Base-by-base conservation (phyloP, 2,113 vertebrate species). In the Tychaedon coryphoeus region DNA sequence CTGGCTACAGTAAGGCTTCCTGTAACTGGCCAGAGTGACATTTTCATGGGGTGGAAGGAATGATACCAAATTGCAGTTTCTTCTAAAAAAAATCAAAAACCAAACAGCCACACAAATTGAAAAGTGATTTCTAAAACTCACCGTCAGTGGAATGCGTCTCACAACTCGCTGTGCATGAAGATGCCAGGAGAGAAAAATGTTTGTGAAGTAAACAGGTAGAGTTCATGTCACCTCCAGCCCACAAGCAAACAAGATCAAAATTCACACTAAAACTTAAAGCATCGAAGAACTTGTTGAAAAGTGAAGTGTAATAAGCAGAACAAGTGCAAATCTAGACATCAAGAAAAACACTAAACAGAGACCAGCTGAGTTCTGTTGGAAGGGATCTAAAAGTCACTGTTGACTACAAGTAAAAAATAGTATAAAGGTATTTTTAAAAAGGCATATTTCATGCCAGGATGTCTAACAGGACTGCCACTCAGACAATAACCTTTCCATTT, bases 1-100 rank as follows among this genome's bases (percentile, higher is more conserved):
- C 7, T 34, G 90, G 36, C 81, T 62, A 12, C 40, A 43, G 43
- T 2, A 23, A 90, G 40, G 53, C n/a, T 70, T 78, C 61, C 66
- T 45, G 36, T 36, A 18, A 20, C 36, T 48, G 43, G 8, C 62
- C 70, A 57, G 13, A 0, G 2, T 5, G 31, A 1, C 38, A 5
- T 61, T 69, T 64, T 48, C 65, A 78, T 8, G 28, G 40, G 7
- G 8, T 12, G 24, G 17, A 78, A 71, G 57, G 40, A n/a, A 13
- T 60, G 71, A 43, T 15, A 34, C 0, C 25, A 77, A 80, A 69
- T 3, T 65, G 33, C 48, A 82, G 14, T 42, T 86, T 73, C 48
- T 71, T 36, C 43, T 8, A 34, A 64, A 24, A 62, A 57, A 20
- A 61, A 36, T 23, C 14, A 53, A 78, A 45, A 65, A 14, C 10